A percentile compares a stretch with the other conserved stretches of the same genome.
phyloP scores from a whole-genome alignment of 1,140 invertebrate genomes.

The Philopotamus ludificatus region DNA sequence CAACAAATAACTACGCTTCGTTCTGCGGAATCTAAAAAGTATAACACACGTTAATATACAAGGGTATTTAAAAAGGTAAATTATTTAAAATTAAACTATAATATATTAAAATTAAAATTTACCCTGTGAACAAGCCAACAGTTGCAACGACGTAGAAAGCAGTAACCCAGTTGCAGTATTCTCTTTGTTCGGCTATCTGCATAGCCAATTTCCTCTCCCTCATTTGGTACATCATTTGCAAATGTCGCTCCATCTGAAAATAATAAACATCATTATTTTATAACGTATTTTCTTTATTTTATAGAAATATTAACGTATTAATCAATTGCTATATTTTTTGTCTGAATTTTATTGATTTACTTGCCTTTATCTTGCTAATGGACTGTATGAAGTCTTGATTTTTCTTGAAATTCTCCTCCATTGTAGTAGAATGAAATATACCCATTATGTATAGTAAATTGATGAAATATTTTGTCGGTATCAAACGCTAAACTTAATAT shows the following conservation, averaged over 20 bases:
- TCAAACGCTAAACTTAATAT: no score
- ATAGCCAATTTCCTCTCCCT: conserved; percentile 70
- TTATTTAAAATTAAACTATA: conserved; percentile 21
- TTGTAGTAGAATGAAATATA: conserved; percentile 41
- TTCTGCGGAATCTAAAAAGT: conserved; percentile 59
- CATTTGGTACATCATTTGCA: conserved; percentile 79
- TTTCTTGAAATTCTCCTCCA: conserved; percentile 60
- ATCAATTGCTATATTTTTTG: neutral
- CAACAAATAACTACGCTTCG: conserved; percentile 60
- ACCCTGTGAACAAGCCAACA: conserved; percentile 61
- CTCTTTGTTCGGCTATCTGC: conserved; percentile 68
- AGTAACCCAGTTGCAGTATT: conserved; percentile 71
- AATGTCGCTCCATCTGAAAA: conserved; percentile 67
- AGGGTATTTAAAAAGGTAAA: neutral
- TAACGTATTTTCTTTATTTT: no score
- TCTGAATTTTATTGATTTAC: conserved; percentile 44
- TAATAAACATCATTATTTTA: conserved; percentile 16
- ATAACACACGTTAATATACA: conserved; percentile 28
- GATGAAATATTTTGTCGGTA: no score
- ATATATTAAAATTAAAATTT: no score
- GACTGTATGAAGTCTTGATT: conserved; percentile 72
- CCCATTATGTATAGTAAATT: no score
- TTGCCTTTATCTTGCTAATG: conserved; percentile 65
- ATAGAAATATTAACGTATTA: neutral
- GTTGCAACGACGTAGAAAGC: conserved; percentile 65